These are phyloP conservation scores for Arctia plantaginis DNA, from an alignment of 2,888 invertebrate species.

Conservation along the genomic window DNA sequence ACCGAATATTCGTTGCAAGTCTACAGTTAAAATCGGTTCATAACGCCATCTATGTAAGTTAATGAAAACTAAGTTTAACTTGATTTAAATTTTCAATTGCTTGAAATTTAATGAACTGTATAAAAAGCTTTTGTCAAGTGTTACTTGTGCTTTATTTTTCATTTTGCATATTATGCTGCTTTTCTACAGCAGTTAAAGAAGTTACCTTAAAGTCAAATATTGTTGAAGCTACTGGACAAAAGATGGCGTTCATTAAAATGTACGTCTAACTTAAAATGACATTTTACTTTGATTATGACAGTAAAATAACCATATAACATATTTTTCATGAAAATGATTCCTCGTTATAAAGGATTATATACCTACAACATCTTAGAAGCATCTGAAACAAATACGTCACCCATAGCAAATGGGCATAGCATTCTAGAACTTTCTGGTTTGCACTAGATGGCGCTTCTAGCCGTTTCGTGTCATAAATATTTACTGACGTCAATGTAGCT, in stretches of 20 bases:
- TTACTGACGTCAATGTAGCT: not conserved
- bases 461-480: not conserved
- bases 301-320: not conserved
- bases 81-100: too few relatives aligned
- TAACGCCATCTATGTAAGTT: not conserved
- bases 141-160: not conserved
- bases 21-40: too few relatives aligned
- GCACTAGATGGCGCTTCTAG: constrained; percentile 65
- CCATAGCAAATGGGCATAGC: not conserved
- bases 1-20: too few relatives aligned
- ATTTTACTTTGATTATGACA: not conserved
- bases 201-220: not conserved
- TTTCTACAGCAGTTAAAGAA: not conserved
- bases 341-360: constrained; percentile 6
- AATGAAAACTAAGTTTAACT: not conserved
- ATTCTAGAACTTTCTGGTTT: constrained; percentile 49
- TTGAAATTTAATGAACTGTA: too few relatives aligned
- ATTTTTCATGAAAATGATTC: not conserved
- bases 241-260: not conserved
- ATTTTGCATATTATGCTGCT: not conserved
- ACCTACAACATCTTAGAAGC: not conserved
- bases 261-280: not conserved
- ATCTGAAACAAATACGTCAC: not conserved
- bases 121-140: not conserved
- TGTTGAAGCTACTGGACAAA: not conserved